These are phyloP conservation scores for Dolichopus griseipennis DNA, from an alignment of 2,888 invertebrate species.

Conservation along the genomic window DNA sequence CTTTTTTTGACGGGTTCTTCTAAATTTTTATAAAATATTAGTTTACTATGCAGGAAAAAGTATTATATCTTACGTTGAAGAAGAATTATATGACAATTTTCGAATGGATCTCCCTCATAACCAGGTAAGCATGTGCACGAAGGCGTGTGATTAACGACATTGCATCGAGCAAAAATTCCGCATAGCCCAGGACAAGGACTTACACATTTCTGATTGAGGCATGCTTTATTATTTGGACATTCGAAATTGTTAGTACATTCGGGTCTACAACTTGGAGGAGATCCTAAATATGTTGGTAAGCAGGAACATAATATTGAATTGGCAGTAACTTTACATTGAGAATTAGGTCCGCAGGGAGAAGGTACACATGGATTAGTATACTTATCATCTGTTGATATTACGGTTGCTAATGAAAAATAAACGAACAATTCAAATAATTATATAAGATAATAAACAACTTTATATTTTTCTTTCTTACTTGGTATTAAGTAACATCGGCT, in stretches of 20 bases:
- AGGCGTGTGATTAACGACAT: slow-evolving; percentile 62
- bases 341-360: slow-evolving; percentile 70
- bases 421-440: background rate
- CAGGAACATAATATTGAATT: slow-evolving; percentile 65
- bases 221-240: slow-evolving; percentile 58
- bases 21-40: background rate
- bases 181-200: slow-evolving; percentile 67
- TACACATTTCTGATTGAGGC: slow-evolving; percentile 57
- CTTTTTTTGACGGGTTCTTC: slow-evolving; percentile 39
- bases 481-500: slow-evolving; percentile 50
- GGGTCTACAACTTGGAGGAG: slow-evolving; percentile 67
- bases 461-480: slow-evolving; percentile 42
- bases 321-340: slow-evolving; percentile 59
- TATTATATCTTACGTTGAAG: slow-evolving; percentile 38
- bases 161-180: slow-evolving; percentile 62
- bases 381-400: slow-evolving; percentile 31
- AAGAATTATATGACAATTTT: slow-evolving; percentile 46
- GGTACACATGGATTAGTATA: slow-evolving; percentile 60
- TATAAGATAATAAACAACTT: slow-evolving; percentile 19
- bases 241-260: slow-evolving; percentile 65
- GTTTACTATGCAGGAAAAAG: slow-evolving; percentile 28
- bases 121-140: slow-evolving; percentile 63
- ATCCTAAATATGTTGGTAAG: slow-evolving; percentile 58
- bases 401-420: slow-evolving; percentile 21
- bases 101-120: slow-evolving; percentile 51